phyloP scores from a whole-genome alignment of 2,113 vertebrate genomes.

The Electrona antarctica region DNA sequence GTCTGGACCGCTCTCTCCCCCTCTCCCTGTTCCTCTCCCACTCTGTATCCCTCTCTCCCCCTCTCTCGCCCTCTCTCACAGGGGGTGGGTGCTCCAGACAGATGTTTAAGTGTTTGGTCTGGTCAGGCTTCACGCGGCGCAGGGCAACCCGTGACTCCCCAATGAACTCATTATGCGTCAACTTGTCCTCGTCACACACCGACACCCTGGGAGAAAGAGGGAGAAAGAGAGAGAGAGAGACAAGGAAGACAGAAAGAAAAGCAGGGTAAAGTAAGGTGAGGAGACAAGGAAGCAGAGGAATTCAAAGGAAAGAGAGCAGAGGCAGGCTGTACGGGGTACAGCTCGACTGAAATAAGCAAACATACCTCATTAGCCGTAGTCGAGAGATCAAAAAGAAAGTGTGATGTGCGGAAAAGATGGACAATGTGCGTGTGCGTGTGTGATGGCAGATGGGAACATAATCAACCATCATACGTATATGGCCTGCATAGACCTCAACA shows the following conservation, averaged over 20 bases:
- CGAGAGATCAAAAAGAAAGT: too few relatives aligned
- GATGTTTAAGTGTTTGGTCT: conserved; percentile 90
- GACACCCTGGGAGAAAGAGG: conserved; percentile 80
- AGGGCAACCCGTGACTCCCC: conserved; percentile 89
- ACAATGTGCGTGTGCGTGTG: neutral
- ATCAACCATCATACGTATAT: too few relatives aligned
- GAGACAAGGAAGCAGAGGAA: neutral
- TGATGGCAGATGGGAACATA: neutral
- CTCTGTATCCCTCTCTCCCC: neutral
- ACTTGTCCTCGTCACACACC: conserved; percentile 90
- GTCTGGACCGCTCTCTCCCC: neutral
- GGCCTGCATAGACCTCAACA: too few relatives aligned
- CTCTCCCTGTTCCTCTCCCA: neutral
- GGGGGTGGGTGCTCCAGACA: conserved; percentile 88
- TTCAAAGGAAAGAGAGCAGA: neutral
- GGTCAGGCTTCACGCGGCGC: conserved; percentile 86
- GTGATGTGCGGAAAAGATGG: neutral
- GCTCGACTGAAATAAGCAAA: too few relatives aligned
- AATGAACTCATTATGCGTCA: conserved; percentile 93
- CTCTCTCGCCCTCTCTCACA: conserved; percentile 58
- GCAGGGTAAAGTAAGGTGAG: neutral
- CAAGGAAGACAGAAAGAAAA: neutral
- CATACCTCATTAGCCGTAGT: too few relatives aligned
- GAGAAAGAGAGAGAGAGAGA: neutral
- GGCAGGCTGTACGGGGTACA: too few relatives aligned